Evolutionary conservation across 2,797 vertebrate genomes (phyloP).

Genomic region (Fundulus diaphanus): DNA sequence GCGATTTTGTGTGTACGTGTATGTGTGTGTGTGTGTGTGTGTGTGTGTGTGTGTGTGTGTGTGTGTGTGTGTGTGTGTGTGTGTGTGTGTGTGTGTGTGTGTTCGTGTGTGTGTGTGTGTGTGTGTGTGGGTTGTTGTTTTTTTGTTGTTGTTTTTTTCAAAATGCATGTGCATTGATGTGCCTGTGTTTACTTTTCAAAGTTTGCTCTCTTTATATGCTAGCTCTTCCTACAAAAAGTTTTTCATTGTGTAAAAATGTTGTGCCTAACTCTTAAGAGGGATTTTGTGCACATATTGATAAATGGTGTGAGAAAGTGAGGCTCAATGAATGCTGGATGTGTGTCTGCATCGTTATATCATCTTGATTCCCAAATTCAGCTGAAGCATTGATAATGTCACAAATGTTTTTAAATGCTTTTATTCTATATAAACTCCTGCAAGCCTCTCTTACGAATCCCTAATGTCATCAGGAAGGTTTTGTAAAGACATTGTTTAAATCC

Average conservation of each 20-base stretch:
- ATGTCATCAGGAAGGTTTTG: conserved; percentile 28
- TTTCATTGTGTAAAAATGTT: conserved; percentile 27
- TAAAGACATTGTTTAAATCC: conserved; percentile 18
- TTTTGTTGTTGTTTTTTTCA: neutral
- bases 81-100: conserved; percentile 11
- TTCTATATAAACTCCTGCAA: conserved; percentile 40
- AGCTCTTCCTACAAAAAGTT: conserved; percentile 9
- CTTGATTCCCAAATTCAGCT: conserved; percentile 26
- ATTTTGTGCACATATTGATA: conserved; percentile 1
- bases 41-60: conserved; percentile 20
- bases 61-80: conserved; percentile 18
- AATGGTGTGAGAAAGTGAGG: neutral
- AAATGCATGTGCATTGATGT: conserved; percentile 26
- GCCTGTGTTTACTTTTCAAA: conserved; percentile 44
- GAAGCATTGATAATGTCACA: conserved; percentile 40
- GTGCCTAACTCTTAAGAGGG: conserved; percentile 3
- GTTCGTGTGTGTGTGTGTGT: conserved; percentile 19
- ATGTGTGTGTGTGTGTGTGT: conserved; percentile 13
- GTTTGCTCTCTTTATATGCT: conserved; percentile 19
- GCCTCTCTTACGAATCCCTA: conserved; percentile 47
- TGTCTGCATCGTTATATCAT: conserved; percentile 12
- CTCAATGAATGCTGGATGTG: conserved; percentile 7
- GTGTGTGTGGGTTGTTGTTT: conserved; percentile 8
- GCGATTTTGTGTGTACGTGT: conserved; percentile 5
- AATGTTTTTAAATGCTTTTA: conserved; percentile 38